phyloP scores from a whole-genome alignment of 1,140 invertebrate genomes.

The Adelges cooleyi region DNA sequence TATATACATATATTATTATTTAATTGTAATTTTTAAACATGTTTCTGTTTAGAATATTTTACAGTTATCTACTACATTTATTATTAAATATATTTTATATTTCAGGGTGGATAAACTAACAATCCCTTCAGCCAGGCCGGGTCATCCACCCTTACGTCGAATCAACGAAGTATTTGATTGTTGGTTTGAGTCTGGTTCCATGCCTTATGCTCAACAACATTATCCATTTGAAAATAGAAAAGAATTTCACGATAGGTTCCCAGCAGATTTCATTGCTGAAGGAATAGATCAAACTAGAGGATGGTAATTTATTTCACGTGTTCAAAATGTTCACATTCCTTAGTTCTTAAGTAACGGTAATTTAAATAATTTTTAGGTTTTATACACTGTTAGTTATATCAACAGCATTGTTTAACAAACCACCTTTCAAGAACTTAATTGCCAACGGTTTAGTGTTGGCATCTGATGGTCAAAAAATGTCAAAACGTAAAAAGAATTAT shows the following conservation, averaged over 20 bases:
- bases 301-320: constrained; percentile 51
- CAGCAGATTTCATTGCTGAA: constrained; percentile 99
- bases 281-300: constrained; percentile 98
- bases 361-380: constrained; percentile 48
- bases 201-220: constrained; percentile 96
- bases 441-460: constrained; percentile 91
- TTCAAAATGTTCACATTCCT: background rate
- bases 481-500: constrained; percentile 97
- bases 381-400: constrained; percentile 93
- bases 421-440: constrained; percentile 96
- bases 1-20: background rate
- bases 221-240: constrained; percentile 90
- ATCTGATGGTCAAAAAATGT: constrained; percentile 97
- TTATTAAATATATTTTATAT: constrained; percentile 22
- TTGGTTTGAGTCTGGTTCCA: constrained; percentile 99
- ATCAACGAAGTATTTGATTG: constrained; percentile 97
- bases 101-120: constrained; percentile 75
- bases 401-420: constrained; percentile 86
- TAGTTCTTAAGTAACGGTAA: background rate
- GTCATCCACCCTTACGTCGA: constrained; percentile 68
- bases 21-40: background rate
- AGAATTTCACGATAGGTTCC: constrained; percentile 88
- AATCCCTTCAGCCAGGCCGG: constrained; percentile 78
- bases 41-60: too few relatives aligned
- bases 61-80: too few relatives aligned